Evolutionary conservation across 2,888 invertebrate genomes (phyloP).

Genomic region (Amphipyra tragopoginis): DNA sequence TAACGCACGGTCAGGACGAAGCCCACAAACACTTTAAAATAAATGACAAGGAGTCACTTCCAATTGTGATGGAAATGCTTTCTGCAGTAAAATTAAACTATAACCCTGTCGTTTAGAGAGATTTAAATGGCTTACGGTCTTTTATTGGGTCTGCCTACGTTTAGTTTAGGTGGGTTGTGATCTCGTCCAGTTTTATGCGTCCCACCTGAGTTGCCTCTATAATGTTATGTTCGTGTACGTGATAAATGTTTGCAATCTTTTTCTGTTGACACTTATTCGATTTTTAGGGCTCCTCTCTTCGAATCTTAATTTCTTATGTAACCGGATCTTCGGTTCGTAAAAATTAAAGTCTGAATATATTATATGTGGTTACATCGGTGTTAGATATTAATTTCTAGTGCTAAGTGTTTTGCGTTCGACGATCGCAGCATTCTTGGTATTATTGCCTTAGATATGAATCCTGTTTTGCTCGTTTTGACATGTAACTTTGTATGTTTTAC

Average conservation of each 20-base stretch:
- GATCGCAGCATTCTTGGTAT: constrained; percentile 32
- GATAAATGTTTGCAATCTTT: constrained; percentile 56
- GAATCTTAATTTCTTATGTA: constrained; percentile 51
- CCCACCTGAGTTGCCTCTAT: constrained; percentile 67
- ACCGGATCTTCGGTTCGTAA: constrained; percentile 28
- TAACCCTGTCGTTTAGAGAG: constrained; percentile 88
- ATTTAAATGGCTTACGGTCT: constrained; percentile 85
- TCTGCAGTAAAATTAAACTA: constrained; percentile 90
- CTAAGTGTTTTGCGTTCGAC: constrained; percentile 33
- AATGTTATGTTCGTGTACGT: constrained; percentile 61
- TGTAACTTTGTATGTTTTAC: constrained; percentile 22
- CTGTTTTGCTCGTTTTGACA: constrained; percentile 6
- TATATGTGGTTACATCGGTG: constrained; percentile 35
- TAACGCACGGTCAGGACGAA: constrained; percentile 86
- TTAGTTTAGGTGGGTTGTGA: constrained; percentile 71
- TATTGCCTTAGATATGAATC: constrained; percentile 27
- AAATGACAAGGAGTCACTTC: constrained; percentile 89
- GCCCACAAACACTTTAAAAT: constrained; percentile 88
- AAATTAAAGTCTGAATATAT: constrained; percentile 32
- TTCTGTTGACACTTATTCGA: constrained; percentile 46
- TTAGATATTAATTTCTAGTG: constrained; percentile 49
- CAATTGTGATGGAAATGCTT: constrained; percentile 90
- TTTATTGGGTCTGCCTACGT: constrained; percentile 84
- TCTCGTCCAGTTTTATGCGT: constrained; percentile 74
- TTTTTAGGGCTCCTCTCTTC: constrained; percentile 45